phyloP scores from a whole-genome alignment of 2,113 vertebrate genomes.

The Tragelaphus strepsiceros region DNA sequence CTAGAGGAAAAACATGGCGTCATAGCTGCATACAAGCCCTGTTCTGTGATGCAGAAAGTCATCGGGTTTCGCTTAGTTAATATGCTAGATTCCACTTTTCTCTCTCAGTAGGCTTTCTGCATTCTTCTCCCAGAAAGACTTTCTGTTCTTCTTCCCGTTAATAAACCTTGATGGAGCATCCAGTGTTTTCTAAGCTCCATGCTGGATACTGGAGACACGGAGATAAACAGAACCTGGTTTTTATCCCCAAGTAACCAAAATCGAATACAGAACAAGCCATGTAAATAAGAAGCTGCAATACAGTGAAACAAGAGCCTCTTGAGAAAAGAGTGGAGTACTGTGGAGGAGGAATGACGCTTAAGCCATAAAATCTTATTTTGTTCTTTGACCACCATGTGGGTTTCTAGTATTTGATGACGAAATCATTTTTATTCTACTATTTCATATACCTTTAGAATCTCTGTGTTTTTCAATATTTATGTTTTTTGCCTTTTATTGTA shows the following conservation, averaged over 20 bases:
- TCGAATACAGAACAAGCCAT: neutral
- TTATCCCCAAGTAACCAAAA: neutral
- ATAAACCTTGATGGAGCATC: neutral
- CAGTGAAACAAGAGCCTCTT: neutral
- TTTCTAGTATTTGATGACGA: neutral
- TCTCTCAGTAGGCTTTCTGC: neutral
- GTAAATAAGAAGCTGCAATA: neutral
- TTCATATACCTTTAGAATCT: neutral
- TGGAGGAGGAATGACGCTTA: neutral
- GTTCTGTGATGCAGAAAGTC: neutral
- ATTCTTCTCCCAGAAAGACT: neutral
- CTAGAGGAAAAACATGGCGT: neutral
- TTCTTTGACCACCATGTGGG: neutral
- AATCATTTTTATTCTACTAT: neutral
- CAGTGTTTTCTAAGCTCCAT: neutral
- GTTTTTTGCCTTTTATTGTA: conserved; percentile 17
- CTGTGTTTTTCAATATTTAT: neutral
- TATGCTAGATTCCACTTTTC: neutral
- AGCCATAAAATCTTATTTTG: neutral
- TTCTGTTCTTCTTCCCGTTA: neutral
- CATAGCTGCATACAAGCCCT: neutral
- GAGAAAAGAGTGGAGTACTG: neutral
- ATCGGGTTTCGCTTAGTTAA: neutral
- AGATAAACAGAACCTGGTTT: neutral
- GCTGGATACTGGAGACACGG: neutral